Base-by-base conservation (phyloP, 2,797 vertebrate genomes). In the Dicrostonyx torquatus region DNA sequence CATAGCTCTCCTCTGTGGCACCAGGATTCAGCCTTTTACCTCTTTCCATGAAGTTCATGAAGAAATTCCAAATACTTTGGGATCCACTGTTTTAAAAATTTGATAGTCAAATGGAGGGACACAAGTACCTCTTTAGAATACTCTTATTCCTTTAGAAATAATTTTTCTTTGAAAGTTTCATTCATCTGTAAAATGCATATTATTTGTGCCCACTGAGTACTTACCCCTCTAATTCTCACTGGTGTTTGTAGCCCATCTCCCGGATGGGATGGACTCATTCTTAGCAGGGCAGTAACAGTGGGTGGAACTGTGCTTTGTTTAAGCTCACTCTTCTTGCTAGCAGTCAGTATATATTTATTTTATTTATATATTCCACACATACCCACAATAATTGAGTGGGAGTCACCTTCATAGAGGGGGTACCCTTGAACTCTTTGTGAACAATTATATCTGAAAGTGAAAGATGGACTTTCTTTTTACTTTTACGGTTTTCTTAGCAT, bases 371-470 rank as follows among this genome's bases (percentile, higher is more conserved):
- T 80, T 78, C 50, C 31, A 90, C 50, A 78, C 6, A 34, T 15
- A 78, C 45, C 43, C 55, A 76, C 58, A 55, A 95, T 53, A 96
- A 64, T 48, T 26, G 58, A 72, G 3, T 90, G 66, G 53, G 9
- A 82, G 29, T 40, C 87, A 15, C 53, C 45, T 87, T 48, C 83
- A 50, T 34, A 72, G 31, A 66, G 20, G 60, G 10, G 48, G 8
- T 75, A 75, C 85, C 48, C 53, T 92, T 94, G 89, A 37, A 68
- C 76, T 95, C 29, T 5, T 93, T 87, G 79, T 91, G 48, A 91
- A 13, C 43, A 72, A 31, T 78, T 91, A 58, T n/a, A 70, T 87
- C 53, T 85, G 64, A 75, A 64, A 53, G 45, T 89, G 22, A 82
- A 95, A 82, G 68, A 31, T 88, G 18, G 75, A n/a, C 37, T 88